Evolutionary conservation across 2,888 invertebrate species (phyloP).

Genomic region (Graphium colonna): DNA sequence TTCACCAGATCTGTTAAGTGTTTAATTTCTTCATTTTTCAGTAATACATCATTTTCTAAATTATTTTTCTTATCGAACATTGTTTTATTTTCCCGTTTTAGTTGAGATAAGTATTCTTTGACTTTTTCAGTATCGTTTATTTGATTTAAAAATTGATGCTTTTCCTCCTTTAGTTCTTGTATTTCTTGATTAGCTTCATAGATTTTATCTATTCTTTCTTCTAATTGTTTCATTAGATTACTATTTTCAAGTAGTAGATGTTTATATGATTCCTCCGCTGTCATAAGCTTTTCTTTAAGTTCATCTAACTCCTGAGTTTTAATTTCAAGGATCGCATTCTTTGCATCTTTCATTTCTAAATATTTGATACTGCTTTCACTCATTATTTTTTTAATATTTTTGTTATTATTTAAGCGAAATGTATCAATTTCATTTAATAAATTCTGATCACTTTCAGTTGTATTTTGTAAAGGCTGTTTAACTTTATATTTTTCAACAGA

Average conservation of each 20-base stretch:
- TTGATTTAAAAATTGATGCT: constrained; percentile 39
- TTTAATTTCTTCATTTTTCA: constrained; percentile 39
- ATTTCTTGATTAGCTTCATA: constrained; percentile 39
- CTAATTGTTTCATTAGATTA: constrained; percentile 42
- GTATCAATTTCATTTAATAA: constrained; percentile 48
- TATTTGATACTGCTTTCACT: constrained; percentile 45
- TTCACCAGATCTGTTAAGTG: constrained; percentile 24
- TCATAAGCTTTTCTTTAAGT: constrained; percentile 37
- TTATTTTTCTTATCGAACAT: constrained; percentile 40
- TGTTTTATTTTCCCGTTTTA: constrained; percentile 37
- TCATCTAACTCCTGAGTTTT: constrained; percentile 35
- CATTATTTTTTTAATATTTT: constrained; percentile 43
- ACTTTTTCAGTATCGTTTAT: constrained; percentile 38
- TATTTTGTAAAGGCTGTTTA: constrained; percentile 37
- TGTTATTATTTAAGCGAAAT: constrained; percentile 44
- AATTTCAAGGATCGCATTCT: constrained; percentile 45
- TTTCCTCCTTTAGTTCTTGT: constrained; percentile 44
- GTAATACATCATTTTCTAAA: constrained; percentile 37
- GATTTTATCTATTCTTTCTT: constrained; percentile 39
- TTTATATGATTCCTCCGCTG: constrained; percentile 38
- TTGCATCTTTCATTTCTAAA: constrained; percentile 44
- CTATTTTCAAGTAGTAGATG: constrained; percentile 35
- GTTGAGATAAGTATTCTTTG: constrained; percentile 38
- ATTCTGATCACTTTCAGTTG: constrained; percentile 28
- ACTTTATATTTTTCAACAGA: constrained; percentile 49